Evolutionary conservation across 92 coral and sea anemone species (phyloP).

Genomic region (Desmophyllum pertusum): DNA sequence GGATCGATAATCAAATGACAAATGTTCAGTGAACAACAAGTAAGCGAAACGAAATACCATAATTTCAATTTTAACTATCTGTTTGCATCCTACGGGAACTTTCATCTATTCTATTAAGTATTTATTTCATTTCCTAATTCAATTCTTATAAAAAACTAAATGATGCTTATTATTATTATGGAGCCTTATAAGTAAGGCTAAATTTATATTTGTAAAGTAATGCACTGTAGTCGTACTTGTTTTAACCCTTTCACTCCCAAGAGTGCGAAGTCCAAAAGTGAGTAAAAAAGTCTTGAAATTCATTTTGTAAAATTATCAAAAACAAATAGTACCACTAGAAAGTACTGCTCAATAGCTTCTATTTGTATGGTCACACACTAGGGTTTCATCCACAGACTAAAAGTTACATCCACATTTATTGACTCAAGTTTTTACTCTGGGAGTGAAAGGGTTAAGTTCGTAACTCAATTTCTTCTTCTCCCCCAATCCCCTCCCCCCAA

Average conservation of each 20-base stretch:
- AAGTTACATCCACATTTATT: no score
- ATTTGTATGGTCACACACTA: no score
- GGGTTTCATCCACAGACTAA: no score
- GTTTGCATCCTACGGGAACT: not conserved
- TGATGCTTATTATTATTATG: not conserved
- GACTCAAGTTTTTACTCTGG: no score
- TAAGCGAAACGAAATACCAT: not conserved
- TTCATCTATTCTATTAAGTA: not conserved
- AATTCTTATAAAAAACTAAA: conserved; percentile 11
- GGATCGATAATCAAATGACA: not conserved
- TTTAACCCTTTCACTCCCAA: no score
- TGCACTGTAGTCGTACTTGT: not conserved
- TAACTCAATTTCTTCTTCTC: not conserved
- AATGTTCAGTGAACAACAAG: not conserved
- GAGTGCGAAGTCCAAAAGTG: no score
- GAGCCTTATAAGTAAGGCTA: not conserved
- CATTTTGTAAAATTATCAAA: no score
- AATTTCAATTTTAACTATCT: not conserved
- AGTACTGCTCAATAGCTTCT: no score
- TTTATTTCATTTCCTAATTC: not conserved
- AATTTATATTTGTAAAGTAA: not conserved
- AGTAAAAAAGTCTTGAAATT: no score
- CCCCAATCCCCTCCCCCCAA: not conserved
- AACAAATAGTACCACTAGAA: no score
- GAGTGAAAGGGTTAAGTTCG: not conserved